phyloP scores from a whole-genome alignment of 2,888 invertebrate species.

The Hirtodrosophila alboralis region DNA sequence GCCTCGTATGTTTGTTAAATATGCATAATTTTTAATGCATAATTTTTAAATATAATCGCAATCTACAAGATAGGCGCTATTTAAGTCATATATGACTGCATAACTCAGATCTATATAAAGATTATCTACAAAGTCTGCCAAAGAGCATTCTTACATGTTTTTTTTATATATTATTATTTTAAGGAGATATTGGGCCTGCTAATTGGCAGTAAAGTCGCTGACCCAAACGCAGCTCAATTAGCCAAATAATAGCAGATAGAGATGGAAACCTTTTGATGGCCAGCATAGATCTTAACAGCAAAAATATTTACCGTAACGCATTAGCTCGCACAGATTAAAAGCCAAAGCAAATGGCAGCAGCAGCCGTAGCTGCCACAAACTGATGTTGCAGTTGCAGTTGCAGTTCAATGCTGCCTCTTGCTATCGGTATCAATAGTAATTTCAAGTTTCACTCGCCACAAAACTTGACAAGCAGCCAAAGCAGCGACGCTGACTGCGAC shows the following conservation, averaged over 20 bases:
- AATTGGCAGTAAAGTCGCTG: constrained; percentile 44
- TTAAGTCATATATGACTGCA: too few species aligned
- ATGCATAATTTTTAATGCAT: too few species aligned
- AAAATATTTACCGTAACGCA: constrained; percentile 80
- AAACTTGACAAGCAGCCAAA: constrained; percentile 55
- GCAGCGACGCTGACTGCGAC: too few species aligned
- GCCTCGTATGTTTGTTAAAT: too few species aligned
- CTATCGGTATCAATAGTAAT: constrained; percentile 80
- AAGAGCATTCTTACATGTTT: too few species aligned
- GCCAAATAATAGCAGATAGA: constrained; percentile 47
- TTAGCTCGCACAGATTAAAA: constrained; percentile 69
- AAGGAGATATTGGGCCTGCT: constrained; percentile 8
- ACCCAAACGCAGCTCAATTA: constrained; percentile 65
- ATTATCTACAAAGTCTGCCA: too few species aligned
- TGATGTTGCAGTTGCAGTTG: constrained; percentile 43
- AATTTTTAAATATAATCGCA: too few species aligned
- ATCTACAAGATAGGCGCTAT: too few species aligned
- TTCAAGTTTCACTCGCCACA: constrained; percentile 67
- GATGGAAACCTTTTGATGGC: constrained; percentile 61
- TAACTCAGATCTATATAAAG: too few species aligned
- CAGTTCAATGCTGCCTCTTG: constrained; percentile 43
- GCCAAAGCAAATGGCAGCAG: constrained; percentile 43
- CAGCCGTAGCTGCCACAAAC: constrained; percentile 16
- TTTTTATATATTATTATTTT: too few species aligned
- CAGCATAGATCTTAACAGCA: constrained; percentile 71